Conservation (phyloP, 2,113 vertebrate species). For the Dendrocopos noguchii region DNA sequence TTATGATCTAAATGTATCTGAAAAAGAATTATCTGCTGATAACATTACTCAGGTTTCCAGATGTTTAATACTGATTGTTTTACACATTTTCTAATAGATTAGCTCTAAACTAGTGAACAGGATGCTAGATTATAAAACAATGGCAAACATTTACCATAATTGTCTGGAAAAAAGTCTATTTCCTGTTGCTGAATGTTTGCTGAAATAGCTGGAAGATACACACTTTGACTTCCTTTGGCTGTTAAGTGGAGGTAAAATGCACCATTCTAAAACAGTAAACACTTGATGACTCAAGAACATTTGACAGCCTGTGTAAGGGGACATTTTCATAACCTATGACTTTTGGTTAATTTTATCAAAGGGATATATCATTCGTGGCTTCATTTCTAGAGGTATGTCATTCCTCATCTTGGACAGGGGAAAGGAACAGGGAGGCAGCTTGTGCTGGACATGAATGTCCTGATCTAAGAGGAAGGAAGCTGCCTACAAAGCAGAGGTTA, state of each 20-base stretch:
- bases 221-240: background rate
- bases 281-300: background rate
- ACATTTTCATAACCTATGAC: background rate
- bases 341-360: background rate
- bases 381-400: background rate
- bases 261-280: background rate
- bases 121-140: conserved; percentile 12
- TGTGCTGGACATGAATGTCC: background rate
- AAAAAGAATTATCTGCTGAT: background rate
- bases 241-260: background rate
- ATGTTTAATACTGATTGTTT: background rate
- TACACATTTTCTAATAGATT: background rate
- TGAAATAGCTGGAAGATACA: background rate
- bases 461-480: background rate
- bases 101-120: background rate
- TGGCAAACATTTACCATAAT: background rate
- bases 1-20: background rate
- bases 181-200: background rate
- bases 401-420: background rate
- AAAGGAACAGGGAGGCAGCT: background rate
- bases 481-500: background rate
- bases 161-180: conserved; percentile 1
- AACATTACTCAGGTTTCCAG: background rate
- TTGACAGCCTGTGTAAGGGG: background rate
- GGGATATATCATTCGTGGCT: background rate